Evolutionary conservation across 1,140 invertebrate genomes (phyloP).

Genomic region (Prorops nasuta): DNA sequence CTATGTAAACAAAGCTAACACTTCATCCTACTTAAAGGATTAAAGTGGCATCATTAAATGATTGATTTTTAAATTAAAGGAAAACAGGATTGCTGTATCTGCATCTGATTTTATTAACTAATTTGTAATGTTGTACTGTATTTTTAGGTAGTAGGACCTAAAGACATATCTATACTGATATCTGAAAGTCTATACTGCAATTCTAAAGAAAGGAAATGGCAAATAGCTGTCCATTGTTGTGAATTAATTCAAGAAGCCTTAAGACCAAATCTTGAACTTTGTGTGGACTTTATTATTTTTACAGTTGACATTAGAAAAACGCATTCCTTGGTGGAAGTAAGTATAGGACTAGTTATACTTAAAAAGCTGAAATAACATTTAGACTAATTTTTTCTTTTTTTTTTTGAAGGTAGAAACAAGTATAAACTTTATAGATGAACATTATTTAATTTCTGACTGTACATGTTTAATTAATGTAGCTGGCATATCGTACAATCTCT

Average conservation of each 20-base stretch:
- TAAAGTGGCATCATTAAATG: too few species aligned
- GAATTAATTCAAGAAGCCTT: slow-evolving; percentile 37
- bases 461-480: slow-evolving; percentile 42
- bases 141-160: slow-evolving; percentile 39
- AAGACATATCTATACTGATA: slow-evolving; percentile 37
- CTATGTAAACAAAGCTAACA: neutral
- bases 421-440: slow-evolving; percentile 36
- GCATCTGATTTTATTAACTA: neutral
- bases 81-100: neutral
- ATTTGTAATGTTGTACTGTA: slow-evolving; percentile 1
- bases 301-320: slow-evolving; percentile 35
- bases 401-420: slow-evolving; percentile 41
- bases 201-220: slow-evolving; percentile 28
- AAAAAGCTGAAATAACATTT: neutral
- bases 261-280: slow-evolving; percentile 20
- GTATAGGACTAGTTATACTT: neutral
- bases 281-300: slow-evolving; percentile 49
- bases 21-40: neutral
- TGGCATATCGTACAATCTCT: slow-evolving; percentile 21
- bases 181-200: slow-evolving; percentile 30
- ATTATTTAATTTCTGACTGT: slow-evolving; percentile 39
- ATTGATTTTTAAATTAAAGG: neutral
- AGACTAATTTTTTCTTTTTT: slow-evolving; percentile 2
- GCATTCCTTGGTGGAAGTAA: slow-evolving; percentile 37
- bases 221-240: slow-evolving; percentile 38